A percentile compares a stretch with the other conserved stretches of the same genome.
Conservation (phyloP, 2,113 vertebrate species). For the Sminthopsis crassicaudata region DNA sequence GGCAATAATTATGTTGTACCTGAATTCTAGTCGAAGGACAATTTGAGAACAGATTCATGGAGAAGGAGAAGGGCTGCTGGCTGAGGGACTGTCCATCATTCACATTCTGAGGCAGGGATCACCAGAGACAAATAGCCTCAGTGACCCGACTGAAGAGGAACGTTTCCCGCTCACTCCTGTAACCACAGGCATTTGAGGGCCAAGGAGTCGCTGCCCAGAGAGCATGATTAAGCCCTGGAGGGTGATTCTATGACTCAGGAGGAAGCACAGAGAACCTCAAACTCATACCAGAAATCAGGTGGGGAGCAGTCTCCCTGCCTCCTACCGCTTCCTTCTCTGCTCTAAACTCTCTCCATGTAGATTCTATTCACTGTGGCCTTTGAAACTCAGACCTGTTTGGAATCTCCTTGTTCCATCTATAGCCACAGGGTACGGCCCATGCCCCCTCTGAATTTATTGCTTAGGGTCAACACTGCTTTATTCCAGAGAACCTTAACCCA, state of each 20-base stretch:
- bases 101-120: constrained; percentile 25
- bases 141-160: neutral
- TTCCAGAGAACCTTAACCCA: neutral
- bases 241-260: neutral
- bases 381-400: neutral
- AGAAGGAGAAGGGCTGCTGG: constrained; percentile 63
- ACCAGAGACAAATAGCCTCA: constrained; percentile 48
- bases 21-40: constrained; percentile 76
- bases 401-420: neutral
- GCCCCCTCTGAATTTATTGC: neutral
- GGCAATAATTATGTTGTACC: constrained; percentile 67
- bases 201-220: neutral
- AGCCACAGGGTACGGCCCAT: neutral
- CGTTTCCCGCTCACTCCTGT: neutral
- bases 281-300: neutral
- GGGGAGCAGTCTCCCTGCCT: neutral
- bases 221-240: neutral
- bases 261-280: neutral
- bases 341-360: no score
- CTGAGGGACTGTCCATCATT: constrained; percentile 51
- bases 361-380: neutral
- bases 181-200: neutral
- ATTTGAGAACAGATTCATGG: constrained; percentile 68
- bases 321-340: neutral
- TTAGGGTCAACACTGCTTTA: neutral